Evolutionary conservation across 1,140 invertebrate species (phyloP).

Genomic region (Rhagoletis pomonella): DNA sequence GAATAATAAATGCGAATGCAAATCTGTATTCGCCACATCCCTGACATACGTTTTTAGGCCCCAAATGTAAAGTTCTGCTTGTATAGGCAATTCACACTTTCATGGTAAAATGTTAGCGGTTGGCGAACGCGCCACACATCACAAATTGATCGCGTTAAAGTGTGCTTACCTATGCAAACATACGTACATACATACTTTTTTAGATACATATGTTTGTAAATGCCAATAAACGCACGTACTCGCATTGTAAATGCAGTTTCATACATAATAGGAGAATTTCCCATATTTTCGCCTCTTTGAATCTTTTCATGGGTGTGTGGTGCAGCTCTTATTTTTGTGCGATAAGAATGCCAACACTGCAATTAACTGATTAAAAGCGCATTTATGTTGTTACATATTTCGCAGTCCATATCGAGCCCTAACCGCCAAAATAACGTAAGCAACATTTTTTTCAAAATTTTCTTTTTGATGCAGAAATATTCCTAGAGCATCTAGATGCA

Average conservation of each 20-base stretch:
- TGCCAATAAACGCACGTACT: neutral
- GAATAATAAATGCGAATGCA: no score
- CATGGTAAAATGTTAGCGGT: conserved; percentile 9
- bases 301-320: neutral
- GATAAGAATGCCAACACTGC: conserved; percentile 24
- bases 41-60: no score
- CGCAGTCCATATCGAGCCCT: neutral
- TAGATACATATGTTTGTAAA: neutral
- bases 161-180: neutral
- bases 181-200: neutral
- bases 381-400: conserved; percentile 15
- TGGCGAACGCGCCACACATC: conserved; percentile 25
- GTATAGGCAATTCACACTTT: conserved; percentile 27
- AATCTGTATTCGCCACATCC: no score
- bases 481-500: no score
- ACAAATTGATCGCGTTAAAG: conserved; percentile 45
- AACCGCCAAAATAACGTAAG: no score
- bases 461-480: no score
- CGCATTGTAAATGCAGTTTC: neutral
- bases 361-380: conserved; percentile 40
- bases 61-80: conserved; percentile 16
- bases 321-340: neutral
- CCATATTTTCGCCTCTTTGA: neutral
- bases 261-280: neutral
- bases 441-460: no score